Evolutionary conservation across 2,113 vertebrate species (phyloP), one percentile per base, ranked within the genome.

Genomic region (Vidua macroura): DNA sequence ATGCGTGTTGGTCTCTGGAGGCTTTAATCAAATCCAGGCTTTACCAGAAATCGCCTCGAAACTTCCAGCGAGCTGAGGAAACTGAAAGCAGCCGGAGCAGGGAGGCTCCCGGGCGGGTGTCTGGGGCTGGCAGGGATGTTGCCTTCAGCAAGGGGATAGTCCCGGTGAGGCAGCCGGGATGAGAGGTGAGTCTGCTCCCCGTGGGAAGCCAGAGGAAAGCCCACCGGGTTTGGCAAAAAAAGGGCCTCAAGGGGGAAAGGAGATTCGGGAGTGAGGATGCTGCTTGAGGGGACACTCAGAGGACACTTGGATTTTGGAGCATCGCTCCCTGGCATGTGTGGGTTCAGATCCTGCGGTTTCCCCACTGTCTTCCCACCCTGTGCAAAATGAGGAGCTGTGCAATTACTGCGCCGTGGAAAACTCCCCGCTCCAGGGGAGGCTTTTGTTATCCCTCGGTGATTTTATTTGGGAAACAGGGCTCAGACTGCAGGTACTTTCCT

Each of bases 1-100:
- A 91, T 83, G 91, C n/a, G 91, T 86, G 70, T 31, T 64, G 60
- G 24, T 91, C 94, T 92, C 94, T 6, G 69, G 93, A 92, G 91
- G 67, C 84, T 95, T 89, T 96, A 92, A 96, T 97, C 89, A 89
- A 87, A 91, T 87, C 86, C 94, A 95, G 94, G 49, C 86, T 88
- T 84, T 46, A 59, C 41, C 83, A 93, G 93, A 72, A 93, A 79
- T 75, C 2, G 25, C 66, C 69, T 92, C 11, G 7, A 66, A 92
- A 88, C 91, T 95, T 80, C 72, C 84, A 94, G 78, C 1, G 7
- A 89, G 81, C 73, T 1, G 35, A 90, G 88, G 75, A 66, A 83
- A 60, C 67, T 2, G 23, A 85, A 89, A 91, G 92, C 95, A 49
- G 87, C 56, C 1, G 3, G 81, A 89, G 64, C 11, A 4, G 39